These are phyloP conservation scores for Eulithis prunata DNA, from an alignment of 2,888 invertebrate genomes.

Conservation along the genomic window DNA sequence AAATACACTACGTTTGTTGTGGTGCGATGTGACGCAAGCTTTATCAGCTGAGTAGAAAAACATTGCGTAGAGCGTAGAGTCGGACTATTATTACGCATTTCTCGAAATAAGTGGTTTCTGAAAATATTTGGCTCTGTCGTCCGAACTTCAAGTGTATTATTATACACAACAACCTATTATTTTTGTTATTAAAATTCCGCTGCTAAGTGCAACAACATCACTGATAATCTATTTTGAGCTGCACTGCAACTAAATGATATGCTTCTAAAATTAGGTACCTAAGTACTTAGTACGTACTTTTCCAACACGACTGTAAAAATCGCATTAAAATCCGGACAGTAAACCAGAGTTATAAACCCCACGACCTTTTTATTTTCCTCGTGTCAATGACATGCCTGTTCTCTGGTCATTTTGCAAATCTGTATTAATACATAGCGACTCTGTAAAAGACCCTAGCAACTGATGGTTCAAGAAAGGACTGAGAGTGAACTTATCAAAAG, in stretches of 20 bases:
- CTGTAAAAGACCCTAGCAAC: no score
- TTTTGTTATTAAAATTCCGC: background rate
- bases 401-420: background rate
- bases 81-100: slow-evolving; percentile 18
- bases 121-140: slow-evolving; percentile 16
- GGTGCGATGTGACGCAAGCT: slow-evolving; percentile 32
- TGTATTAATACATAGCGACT: no score
- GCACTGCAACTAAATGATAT: no score
- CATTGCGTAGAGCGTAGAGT: slow-evolving; percentile 30
- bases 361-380: background rate
- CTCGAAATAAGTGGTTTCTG: slow-evolving; percentile 20
- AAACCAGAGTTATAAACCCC: background rate
- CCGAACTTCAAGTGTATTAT: background rate
- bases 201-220: no score
- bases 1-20: slow-evolving; percentile 23
- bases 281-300: background rate
- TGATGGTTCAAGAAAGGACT: no score
- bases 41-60: slow-evolving; percentile 39
- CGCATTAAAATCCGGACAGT: background rate
- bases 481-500: no score
- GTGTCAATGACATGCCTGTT: background rate
- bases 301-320: background rate
- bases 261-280: background rate
- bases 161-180: slow-evolving; percentile 1
- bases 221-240: no score